A percentile compares a stretch with the other conserved stretches of the same genome.
These are phyloP conservation scores for Stigmatopora nigra DNA, from an alignment of 2,113 vertebrate genomes.

Conservation along the genomic window DNA sequence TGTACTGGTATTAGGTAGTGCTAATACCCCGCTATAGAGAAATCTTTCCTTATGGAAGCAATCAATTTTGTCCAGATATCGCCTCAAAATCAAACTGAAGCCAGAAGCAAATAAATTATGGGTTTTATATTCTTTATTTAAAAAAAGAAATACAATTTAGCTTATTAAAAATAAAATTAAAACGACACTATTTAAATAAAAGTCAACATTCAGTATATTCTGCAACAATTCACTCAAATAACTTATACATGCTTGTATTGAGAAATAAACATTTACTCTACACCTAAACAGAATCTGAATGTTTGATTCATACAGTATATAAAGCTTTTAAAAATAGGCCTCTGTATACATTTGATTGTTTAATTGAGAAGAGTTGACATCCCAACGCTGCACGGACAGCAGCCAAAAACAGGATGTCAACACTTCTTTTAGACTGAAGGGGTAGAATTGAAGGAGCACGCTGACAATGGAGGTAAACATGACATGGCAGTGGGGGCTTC, in stretches of 20 bases:
- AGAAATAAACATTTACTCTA: conserved; percentile 5
- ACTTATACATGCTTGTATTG: conserved; percentile 12
- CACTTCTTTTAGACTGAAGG: conserved; percentile 32
- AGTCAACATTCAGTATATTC: conserved; percentile 28
- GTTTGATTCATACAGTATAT: conserved; percentile 1
- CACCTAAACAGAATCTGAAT: conserved; percentile 21
- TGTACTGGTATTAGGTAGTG: too few relatives aligned
- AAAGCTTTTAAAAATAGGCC: conserved; percentile 47
- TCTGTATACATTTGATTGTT: conserved; percentile 25
- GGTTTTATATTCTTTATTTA: neutral
- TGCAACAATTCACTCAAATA: conserved; percentile 29
- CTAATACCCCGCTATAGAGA: too few relatives aligned
- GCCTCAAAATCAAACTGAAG: neutral
- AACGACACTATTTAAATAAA: neutral
- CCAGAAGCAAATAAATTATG: neutral
- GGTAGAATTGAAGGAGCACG: neutral
- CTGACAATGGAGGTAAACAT: neutral
- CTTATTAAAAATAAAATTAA: neutral
- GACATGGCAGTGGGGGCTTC: neutral
- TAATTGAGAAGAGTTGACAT: neutral
- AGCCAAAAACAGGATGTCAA: conserved; percentile 20
- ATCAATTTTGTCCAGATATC: neutral
- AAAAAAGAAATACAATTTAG: neutral
- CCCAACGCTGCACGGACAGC: conserved; percentile 27
- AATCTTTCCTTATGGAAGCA: too few relatives aligned